Conservation (phyloP, 2,888 invertebrate species). For the Tenthredo scrophulariae region DNA sequence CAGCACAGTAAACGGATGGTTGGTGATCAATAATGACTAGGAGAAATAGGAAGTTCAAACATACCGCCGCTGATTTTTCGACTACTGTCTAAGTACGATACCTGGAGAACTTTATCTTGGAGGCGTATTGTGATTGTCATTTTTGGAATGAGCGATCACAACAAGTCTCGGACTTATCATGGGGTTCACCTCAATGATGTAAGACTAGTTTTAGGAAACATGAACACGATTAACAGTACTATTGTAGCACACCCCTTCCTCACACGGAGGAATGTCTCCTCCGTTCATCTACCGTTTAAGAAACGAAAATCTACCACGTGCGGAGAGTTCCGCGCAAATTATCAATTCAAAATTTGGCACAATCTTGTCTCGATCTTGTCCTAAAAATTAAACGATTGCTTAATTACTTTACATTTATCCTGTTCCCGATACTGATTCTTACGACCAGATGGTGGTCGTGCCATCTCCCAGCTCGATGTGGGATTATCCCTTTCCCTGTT, state of each 20-base stretch:
- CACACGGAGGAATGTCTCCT: background rate
- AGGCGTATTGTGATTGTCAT: background rate
- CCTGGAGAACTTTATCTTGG: background rate
- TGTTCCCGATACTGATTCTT: slow-evolving; percentile 12
- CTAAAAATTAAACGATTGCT: background rate
- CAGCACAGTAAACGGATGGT: background rate
- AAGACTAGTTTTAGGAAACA: slow-evolving; percentile 48
- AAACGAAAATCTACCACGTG: background rate
- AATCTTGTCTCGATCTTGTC: too few relatives aligned
- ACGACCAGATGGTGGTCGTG: slow-evolving; percentile 63
- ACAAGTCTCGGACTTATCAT: slow-evolving; percentile 47
- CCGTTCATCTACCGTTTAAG: background rate
- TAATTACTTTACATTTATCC: background rate
- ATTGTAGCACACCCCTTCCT: background rate
- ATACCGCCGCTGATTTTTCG: background rate
- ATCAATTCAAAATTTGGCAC: background rate
- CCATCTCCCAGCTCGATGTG: slow-evolving; percentile 64
- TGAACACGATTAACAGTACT: background rate
- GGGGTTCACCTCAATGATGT: slow-evolving; percentile 54
- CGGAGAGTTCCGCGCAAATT: background rate
- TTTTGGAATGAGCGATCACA: slow-evolving; percentile 54
- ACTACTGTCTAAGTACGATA: background rate
- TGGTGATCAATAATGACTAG: background rate
- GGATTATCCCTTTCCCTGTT: slow-evolving; percentile 61
- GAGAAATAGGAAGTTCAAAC: background rate